Percentiles rank a stretch among this genome's conserved stretches.
These are phyloP conservation scores for Eurytoma californica DNA, from an alignment of 2,888 invertebrate species.

Conservation along the genomic window DNA sequence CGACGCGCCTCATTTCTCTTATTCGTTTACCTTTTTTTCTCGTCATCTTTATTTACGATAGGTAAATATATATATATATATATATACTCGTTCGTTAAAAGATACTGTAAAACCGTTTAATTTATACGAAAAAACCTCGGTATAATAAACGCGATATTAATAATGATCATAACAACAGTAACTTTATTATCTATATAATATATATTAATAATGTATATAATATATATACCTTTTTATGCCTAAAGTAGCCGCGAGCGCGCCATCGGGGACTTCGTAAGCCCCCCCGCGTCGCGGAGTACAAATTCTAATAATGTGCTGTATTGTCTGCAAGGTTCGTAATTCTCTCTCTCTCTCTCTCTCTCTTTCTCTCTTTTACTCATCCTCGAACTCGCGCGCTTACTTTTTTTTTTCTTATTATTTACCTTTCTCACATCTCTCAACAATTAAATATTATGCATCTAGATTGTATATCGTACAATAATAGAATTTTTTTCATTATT, in stretches of 20 bases:
- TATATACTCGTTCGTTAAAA: constrained; percentile 37
- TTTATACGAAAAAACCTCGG: constrained; percentile 57
- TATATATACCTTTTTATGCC: constrained; percentile 47
- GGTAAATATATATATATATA: background rate
- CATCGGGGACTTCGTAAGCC: constrained; percentile 16
- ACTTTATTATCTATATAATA: constrained; percentile 63
- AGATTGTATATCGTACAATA: constrained; percentile 62
- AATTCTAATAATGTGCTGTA: constrained; percentile 65
- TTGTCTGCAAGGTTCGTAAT: constrained; percentile 64
- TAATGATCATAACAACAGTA: constrained; percentile 63
- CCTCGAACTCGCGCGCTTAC: background rate
- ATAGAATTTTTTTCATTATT: constrained; percentile 61
- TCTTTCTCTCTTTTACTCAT: constrained; percentile 55
- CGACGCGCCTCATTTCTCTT: constrained; percentile 4
- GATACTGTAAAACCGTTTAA: constrained; percentile 43
- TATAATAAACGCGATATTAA: constrained; percentile 61
- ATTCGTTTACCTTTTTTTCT: background rate
- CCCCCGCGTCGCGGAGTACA: constrained; percentile 51
- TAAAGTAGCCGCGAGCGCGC: constrained; percentile 36
- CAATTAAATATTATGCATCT: constrained; percentile 61
- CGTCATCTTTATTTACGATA: too few relatives aligned
- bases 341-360: constrained; percentile 57
- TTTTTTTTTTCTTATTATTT: background rate
- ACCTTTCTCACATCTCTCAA: constrained; percentile 54
- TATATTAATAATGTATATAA: constrained; percentile 55